Base-by-base conservation (phyloP, 1,140 invertebrate genomes). In the Halesus radiatus region DNA sequence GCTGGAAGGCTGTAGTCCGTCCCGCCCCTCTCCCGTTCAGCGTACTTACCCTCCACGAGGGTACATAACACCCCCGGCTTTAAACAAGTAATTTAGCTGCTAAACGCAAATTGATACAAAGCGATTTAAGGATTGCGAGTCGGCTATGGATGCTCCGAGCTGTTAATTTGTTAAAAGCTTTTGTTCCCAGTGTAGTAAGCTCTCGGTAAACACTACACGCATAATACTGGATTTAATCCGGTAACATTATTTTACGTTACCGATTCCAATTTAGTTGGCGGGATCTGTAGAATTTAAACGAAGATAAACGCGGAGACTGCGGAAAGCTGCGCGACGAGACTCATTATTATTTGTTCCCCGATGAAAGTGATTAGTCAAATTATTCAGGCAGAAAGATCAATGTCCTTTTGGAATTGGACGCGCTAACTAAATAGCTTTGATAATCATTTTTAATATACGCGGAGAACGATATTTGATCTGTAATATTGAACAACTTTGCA, bases 71-170 rank as follows among this genome's bases (percentile, higher is more conserved):
- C 70, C 45, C 32, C 66, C 68, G 64, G 81, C 60, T 83, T 83
- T 80, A 83, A 83, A 83, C 81, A 83, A 83, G 81, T 79, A 83
- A 83, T 83, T 83, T 83, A 83, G 81, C 72, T 83, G 79, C 81
- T 83, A 79, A 83, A 80, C 79, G 79, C 81, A 83, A 83, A 83
- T 83, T 83, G 81, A 83, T 83, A 83, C 81, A 83, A 83, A 83
- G 79, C 81, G 81, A 83, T 83, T 80, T 83, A 73, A 80, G 79
- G 81, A 83, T 80, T 78, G 81, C 76, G 54, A 73, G 76, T 50
- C 8, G 62, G 62, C 58, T 20, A 80, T 53, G 72, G 68, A 64
- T 60, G 29, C 66, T 58, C 66, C 81, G 78, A 83, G 80, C 81
- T 64, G 81, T 83, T 83, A 83, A 83, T 83, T 83, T 83, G 81